Evolutionary conservation across 2,888 invertebrate genomes (phyloP).

Genomic region (Herminia tarsipennalis): DNA sequence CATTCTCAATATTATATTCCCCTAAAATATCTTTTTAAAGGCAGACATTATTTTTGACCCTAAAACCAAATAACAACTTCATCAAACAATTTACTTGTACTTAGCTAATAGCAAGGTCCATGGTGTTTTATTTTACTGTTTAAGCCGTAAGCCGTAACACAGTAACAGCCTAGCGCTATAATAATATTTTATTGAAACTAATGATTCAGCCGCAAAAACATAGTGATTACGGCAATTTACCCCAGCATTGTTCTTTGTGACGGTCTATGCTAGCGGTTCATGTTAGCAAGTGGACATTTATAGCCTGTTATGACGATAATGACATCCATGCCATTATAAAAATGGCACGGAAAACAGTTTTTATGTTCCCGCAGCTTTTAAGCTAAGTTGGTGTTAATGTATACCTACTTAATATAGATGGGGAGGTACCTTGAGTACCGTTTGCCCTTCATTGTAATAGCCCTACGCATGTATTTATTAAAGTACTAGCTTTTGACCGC

Average conservation of each 20-base stretch:
- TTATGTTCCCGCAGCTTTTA: conserved; percentile 8
- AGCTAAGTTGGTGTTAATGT: neutral
- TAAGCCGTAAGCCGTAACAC: neutral
- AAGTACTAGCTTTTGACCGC: too few species aligned
- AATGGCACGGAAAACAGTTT: neutral
- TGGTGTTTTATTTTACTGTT: too few species aligned
- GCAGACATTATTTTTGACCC: too few species aligned
- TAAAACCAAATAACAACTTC: too few species aligned
- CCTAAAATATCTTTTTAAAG: too few species aligned
- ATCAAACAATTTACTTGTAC: too few species aligned
- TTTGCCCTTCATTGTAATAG: neutral
- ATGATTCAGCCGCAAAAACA: neutral
- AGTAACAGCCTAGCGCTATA: neutral
- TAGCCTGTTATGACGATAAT: conserved; percentile 1
- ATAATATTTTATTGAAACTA: neutral
- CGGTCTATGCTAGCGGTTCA: neutral
- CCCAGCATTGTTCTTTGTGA: conserved; percentile 1
- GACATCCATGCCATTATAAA: conserved; percentile 2
- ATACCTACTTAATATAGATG: too few species aligned
- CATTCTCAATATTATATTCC: too few species aligned
- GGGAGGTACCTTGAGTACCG: neutral
- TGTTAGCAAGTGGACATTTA: conserved; percentile 10
- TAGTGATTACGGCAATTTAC: conserved; percentile 5
- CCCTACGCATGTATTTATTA: neutral
- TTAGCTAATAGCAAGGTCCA: too few species aligned